Evolutionary conservation across 2,797 vertebrate species (phyloP), one percentile per base, ranked within the genome.

Genomic region (Cichlasoma orientale): DNA sequence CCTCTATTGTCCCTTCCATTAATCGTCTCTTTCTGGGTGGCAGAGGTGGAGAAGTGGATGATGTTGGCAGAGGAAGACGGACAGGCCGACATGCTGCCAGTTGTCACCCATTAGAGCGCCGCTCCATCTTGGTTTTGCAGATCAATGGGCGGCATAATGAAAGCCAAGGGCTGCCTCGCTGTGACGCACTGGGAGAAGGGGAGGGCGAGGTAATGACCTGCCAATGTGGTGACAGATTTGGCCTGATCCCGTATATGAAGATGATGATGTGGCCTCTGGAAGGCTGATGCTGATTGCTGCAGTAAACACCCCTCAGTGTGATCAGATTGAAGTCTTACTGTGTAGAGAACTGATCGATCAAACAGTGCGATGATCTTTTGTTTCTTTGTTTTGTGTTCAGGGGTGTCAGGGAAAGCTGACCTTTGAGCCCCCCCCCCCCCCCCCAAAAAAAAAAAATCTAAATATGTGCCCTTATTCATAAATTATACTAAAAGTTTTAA

Each of bases 101-200:
- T 94, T 91, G 57, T 75, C 82, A 57, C 50, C 78, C 74, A 90
- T 94, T 91, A 94, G 71, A 63, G 52, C 31, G 57, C 54, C 14
- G 74, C 89, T 93, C 90, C 52, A 69, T 94, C 93, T 89, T 79
- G 57, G 27, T 68, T 74, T 63, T 77, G 41, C 58, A 70, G 89
- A 92, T 94, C 91, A 91, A 90, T 93, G 86, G 33, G 56, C 6
- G 66, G 69, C 18, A 4, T 85, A 72, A 91, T 85, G 80, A 83
- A 90, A 85, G 71, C 79, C 54, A 80, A 85, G 19, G 14, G 11
- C 56, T 79, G 50, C 71, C 58, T 85, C 31, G 3, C 75, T 50
- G 54, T 63, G 77, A 79, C 80, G 55, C 79, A 44, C 47, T 10
- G n/a, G 2, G 29, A 27, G 54, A 25, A 19, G 36, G 50, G 18